Evolutionary conservation across 2,888 invertebrate genomes (phyloP), one percentile per base, ranked within the genome.

Genomic region (Lasiommata megera): DNA sequence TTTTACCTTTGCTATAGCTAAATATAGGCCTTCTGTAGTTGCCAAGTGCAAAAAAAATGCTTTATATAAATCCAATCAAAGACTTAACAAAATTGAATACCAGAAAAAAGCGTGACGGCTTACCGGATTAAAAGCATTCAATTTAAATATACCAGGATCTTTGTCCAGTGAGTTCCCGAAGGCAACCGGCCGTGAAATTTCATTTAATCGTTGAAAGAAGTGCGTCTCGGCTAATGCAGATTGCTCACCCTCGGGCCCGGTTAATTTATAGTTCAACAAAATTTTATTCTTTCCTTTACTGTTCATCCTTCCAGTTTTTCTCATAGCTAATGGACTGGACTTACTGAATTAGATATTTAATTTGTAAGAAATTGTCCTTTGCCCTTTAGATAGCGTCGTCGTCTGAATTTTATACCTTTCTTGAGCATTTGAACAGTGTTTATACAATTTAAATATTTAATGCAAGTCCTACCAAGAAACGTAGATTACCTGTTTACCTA

Each of bases 261-360:
- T 83, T 88, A 88, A 88, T 88, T 88, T 88, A 88, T 87, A 79
- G 80, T 83, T 79, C 80, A 84, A 87, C 86, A 84, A 86, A 85
- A 84, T 87, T 88, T 85, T 85, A 87, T 85, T 85, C 79, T 79
- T 83, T 76, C 82, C 82, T 80, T 77, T 84, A 86, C 80, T 82
- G 82, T 81, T 83, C 82, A 78, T 82, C 80, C 79, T 76, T 76
- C 74, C 77, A 80, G 82, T 87, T 81, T 80, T 74, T 53, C 53
- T 73, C 62, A 52, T 70, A 72, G 68, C 71, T 74, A 74, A 76
- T 77, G 72, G 74, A 76, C 71, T 74, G 70, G 66, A 72, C 62
- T 73, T 62, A 57, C 57, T 60, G 68, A 74, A 76, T 80, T 74
- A 76, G 71, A 70, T 70, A 67, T 73, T 74, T 72, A 69, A 74